phyloP scores from a whole-genome alignment of 53 echinoderm and acorn worm species.

The Echinometra lucunter region DNA sequence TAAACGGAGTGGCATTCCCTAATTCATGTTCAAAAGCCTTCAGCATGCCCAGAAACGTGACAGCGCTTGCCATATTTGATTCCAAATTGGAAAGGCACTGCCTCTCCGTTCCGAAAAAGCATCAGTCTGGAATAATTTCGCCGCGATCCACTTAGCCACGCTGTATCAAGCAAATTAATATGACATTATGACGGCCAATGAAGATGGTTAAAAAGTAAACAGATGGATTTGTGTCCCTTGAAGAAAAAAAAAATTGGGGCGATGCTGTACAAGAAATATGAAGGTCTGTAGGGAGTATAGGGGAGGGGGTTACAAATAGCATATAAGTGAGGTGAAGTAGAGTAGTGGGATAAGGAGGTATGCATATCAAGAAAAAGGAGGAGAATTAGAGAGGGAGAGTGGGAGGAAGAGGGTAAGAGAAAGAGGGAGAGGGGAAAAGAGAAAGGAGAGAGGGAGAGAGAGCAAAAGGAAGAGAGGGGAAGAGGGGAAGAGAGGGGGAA shows the following conservation, averaged over 20 bases:
- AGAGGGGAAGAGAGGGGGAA: neutral
- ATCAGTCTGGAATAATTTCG: neutral
- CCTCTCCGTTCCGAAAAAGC: neutral
- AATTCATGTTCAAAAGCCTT: neutral
- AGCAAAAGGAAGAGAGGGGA: neutral
- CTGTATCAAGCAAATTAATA: slow-evolving; percentile 29
- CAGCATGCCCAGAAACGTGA: slow-evolving; percentile 8
- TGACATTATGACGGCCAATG: slow-evolving; percentile 17
- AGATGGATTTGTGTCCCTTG: neutral
- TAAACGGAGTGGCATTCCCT: neutral
- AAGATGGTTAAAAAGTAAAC: slow-evolving; percentile 18
- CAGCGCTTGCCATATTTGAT: neutral
- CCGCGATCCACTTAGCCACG: neutral
- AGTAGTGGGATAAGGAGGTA: no score
- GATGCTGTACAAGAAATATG: neutral
- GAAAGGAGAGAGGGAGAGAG: neutral
- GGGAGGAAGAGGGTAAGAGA: no score
- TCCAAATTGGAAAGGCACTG: neutral
- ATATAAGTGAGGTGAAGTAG: neutral
- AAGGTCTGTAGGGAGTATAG: neutral
- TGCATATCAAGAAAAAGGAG: no score
- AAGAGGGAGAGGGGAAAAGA: no score
- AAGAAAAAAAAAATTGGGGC: neutral
- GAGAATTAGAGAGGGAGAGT: no score
- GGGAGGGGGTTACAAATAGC: neutral